phyloP scores from a whole-genome alignment of 1,140 invertebrate species.

The Stegodyphus mimosarum region DNA sequence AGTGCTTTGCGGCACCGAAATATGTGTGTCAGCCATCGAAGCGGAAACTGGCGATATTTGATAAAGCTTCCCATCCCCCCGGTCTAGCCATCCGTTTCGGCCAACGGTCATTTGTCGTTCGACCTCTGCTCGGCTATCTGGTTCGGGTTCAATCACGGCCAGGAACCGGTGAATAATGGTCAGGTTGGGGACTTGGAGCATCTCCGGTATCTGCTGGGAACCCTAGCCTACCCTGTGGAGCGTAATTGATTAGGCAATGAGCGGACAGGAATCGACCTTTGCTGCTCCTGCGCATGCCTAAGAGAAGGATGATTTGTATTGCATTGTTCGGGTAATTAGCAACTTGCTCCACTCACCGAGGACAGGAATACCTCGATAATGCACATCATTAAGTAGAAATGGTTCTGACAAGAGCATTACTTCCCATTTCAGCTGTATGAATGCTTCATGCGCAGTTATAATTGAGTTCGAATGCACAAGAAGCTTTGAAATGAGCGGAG shows the following conservation, averaged over 20 bases:
- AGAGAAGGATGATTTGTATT: conserved; percentile 38
- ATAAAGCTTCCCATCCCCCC: conserved; percentile 21
- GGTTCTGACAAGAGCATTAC: neutral
- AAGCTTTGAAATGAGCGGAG: no score
- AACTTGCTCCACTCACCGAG: neutral
- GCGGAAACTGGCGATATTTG: conserved; percentile 54
- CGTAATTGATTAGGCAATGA: conserved; percentile 36
- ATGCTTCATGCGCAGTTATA: no score
- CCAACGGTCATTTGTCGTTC: conserved; percentile 45
- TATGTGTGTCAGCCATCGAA: conserved; percentile 25
- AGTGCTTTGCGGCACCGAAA: conserved; percentile 35
- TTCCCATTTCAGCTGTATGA: no score
- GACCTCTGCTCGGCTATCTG: conserved; percentile 49
- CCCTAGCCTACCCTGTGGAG: neutral
- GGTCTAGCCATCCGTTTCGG: conserved; percentile 21
- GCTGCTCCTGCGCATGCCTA: conserved; percentile 2
- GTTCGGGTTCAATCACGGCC: conserved; percentile 49
- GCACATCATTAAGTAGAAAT: neutral
- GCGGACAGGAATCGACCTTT: neutral
- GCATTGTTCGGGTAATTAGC: conserved; percentile 48
- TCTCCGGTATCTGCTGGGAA: conserved; percentile 11
- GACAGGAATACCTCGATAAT: neutral
- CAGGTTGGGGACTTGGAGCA: conserved; percentile 11
- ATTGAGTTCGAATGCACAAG: no score
- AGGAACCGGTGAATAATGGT: conserved; percentile 40